These are phyloP conservation scores for Apamea epomidion DNA, from an alignment of 2,888 invertebrate species.

Conservation along the genomic window DNA sequence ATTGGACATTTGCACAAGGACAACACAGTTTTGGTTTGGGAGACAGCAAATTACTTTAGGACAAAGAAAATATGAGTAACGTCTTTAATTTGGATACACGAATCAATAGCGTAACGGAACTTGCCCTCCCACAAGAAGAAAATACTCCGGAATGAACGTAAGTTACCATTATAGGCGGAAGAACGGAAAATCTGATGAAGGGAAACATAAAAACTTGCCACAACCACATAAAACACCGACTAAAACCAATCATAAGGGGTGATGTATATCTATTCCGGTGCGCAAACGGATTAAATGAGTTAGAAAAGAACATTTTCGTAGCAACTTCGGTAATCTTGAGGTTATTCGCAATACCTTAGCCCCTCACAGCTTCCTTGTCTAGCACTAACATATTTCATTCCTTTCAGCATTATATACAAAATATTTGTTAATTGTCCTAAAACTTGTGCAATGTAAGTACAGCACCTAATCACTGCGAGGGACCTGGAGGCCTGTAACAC, in stretches of 20 bases:
- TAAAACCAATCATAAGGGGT: conserved; percentile 66
- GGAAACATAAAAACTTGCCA: conserved; percentile 48
- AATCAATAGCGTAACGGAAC: conserved; percentile 20
- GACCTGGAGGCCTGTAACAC: no score
- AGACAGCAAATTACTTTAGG: conserved; percentile 14
- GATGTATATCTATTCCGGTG: conserved; percentile 64
- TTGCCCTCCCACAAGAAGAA: conserved; percentile 8
- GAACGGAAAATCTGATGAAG: conserved; percentile 36
- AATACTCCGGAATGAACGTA: conserved; percentile 22
- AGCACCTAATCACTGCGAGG: no score
- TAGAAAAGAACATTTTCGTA: conserved; percentile 69
- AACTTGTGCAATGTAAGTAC: no score
- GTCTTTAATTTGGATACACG: conserved; percentile 15
- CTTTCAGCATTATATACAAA: conserved; percentile 60
- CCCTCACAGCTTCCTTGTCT: conserved; percentile 64
- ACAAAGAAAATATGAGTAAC: conserved; percentile 11
- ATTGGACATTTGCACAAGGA: conserved; percentile 34
- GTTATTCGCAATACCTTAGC: conserved; percentile 68
- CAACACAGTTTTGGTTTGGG: conserved; percentile 21
- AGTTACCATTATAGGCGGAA: conserved; percentile 38
- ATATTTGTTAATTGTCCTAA: no score
- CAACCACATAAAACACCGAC: conserved; percentile 51
- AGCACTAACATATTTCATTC: conserved; percentile 75
- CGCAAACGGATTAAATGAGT: conserved; percentile 68
- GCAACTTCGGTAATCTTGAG: conserved; percentile 71